Percentiles rank a stretch among this genome's conserved stretches.
Conservation (phyloP, 2,113 vertebrate species). For the Phylloscopus trochilus region DNA sequence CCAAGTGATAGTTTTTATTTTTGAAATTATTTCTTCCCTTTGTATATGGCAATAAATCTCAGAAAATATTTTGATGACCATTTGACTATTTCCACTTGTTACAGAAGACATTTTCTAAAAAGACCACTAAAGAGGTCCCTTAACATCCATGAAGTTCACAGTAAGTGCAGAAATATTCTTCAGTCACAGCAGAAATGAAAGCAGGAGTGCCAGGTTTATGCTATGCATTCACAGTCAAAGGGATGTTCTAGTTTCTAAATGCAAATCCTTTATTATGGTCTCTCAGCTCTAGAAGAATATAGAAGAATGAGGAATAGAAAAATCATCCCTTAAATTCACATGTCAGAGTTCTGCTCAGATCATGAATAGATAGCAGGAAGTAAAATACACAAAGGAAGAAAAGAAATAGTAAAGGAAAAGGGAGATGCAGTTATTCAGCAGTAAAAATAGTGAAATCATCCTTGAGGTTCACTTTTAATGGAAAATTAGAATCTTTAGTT, state of each 20-base stretch:
- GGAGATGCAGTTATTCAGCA: not conserved
- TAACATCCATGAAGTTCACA: not conserved
- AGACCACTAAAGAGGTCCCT: not conserved
- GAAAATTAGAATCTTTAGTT: not conserved
- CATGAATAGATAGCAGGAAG: not conserved
- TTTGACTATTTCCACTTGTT: not conserved
- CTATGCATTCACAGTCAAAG: not conserved
- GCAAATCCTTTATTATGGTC: not conserved
- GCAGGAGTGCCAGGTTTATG: constrained; percentile 1
- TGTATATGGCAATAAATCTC: constrained; percentile 13
- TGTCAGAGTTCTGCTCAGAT: not conserved
- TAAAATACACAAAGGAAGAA: not conserved
- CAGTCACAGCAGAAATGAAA: constrained; percentile 11
- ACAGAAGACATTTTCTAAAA: not conserved
- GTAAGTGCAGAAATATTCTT: constrained; percentile 4
- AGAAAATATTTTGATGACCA: not conserved
- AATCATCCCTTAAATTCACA: not conserved
- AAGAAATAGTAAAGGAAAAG: not conserved
- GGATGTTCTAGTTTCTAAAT: constrained; percentile 55
- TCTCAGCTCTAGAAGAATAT: not conserved
- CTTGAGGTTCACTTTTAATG: not conserved
- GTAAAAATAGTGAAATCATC: not conserved
- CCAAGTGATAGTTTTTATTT: constrained; percentile 2
- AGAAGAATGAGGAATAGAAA: not conserved
- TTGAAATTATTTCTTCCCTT: constrained; percentile 38